Percentiles rank a stretch among this genome's conserved stretches.
Conservation (phyloP, 1,140 invertebrate genomes). For the Delia radicum region DNA sequence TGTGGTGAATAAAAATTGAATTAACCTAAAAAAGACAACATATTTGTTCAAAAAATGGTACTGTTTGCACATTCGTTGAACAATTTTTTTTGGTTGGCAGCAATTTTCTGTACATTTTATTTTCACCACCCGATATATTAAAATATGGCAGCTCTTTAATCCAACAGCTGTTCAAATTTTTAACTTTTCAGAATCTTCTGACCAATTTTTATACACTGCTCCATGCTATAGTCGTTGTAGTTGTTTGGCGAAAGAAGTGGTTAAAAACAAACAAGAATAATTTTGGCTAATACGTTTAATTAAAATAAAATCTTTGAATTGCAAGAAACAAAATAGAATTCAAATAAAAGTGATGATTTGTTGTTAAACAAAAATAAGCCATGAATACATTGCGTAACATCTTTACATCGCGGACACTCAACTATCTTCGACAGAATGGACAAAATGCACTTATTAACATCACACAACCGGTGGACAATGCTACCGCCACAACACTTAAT, state of each 20-base stretch:
- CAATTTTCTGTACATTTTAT: too few species aligned
- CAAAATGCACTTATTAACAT: conserved; percentile 50
- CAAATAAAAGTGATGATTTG: conserved; percentile 25
- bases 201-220: background rate
- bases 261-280: conserved; percentile 1
- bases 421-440: conserved; percentile 50
- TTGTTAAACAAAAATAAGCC: conserved; percentile 22
- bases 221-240: background rate
- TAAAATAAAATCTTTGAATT: background rate
- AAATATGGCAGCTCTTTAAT: background rate
- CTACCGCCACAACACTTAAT: conserved; percentile 32
- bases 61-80: too few species aligned
- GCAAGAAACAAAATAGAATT: background rate
- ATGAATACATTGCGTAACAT: conserved; percentile 54
- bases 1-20: background rate
- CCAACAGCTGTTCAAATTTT: background rate
- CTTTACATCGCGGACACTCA: conserved; percentile 48
- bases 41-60: too few species aligned
- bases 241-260: background rate
- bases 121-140: too few species aligned
- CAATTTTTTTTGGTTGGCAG: too few species aligned
- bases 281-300: background rate
- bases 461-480: conserved; percentile 36
- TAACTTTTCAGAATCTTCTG: background rate
- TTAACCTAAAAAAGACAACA: too few species aligned